phyloP scores from a whole-genome alignment of 2,797 vertebrate genomes.

The Mycteria americana region DNA sequence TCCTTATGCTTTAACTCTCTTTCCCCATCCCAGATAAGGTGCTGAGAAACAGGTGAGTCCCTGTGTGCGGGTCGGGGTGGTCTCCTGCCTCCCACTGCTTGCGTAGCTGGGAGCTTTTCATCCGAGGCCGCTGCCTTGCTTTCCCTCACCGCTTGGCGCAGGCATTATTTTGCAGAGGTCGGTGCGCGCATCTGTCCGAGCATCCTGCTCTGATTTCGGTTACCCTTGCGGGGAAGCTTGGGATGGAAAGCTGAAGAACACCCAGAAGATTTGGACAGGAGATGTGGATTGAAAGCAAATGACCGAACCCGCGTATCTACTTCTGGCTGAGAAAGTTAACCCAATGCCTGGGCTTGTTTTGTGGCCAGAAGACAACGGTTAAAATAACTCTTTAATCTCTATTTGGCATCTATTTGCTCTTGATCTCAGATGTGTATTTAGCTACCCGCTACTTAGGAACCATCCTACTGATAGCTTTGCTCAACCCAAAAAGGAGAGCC shows the following conservation, averaged over 20 bases:
- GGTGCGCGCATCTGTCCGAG: fast-evolving
- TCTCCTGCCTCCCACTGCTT: background rate
- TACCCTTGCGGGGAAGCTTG: background rate
- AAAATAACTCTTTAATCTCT: background rate
- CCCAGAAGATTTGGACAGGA: background rate
- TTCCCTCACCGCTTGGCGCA: background rate
- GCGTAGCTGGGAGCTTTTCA: background rate
- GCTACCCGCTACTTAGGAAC: background rate
- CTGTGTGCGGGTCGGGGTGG: background rate
- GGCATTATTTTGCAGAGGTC: background rate
- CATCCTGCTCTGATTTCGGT: background rate
- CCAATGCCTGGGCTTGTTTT: background rate
- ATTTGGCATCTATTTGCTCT: background rate
- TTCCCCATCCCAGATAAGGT: background rate
- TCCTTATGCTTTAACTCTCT: background rate
- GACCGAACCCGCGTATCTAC: background rate
- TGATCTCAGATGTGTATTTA: background rate
- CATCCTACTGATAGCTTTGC: background rate
- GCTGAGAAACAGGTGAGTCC: background rate
- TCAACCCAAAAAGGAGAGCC: background rate
- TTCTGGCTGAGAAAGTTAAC: background rate
- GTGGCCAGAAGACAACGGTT: background rate
- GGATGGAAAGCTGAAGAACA: background rate
- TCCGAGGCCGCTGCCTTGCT: background rate
- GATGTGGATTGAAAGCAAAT: background rate